Conservation (phyloP, 2,113 vertebrate genomes). For the Connochaetes taurinus region DNA sequence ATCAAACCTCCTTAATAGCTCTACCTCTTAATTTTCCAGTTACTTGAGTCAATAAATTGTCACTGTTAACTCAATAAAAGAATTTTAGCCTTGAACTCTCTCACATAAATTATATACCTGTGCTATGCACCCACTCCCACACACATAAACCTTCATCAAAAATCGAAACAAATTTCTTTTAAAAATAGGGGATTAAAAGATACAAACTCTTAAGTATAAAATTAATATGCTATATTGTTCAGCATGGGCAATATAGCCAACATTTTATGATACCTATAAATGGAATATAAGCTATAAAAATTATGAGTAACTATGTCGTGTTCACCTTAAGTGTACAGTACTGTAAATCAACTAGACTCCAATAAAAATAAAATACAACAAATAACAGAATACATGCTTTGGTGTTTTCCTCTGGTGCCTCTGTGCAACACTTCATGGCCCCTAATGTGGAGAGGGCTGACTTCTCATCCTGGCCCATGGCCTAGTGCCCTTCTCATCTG, state of each 20-base stretch:
- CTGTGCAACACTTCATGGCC: neutral
- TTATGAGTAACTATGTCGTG: neutral
- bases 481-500: neutral
- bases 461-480: neutral
- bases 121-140: neutral
- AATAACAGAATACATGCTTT: neutral
- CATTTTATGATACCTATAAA: neutral
- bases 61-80: neutral
- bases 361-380: neutral
- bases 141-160: neutral
- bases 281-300: neutral
- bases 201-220: neutral
- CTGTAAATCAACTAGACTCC: neutral
- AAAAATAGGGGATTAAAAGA: neutral
- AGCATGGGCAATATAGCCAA: neutral
- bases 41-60: neutral
- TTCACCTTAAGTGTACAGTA: neutral
- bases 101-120: neutral
- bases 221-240: neutral
- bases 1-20: neutral
- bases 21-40: neutral
- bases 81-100: neutral
- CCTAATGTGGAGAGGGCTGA: neutral
- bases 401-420: neutral
- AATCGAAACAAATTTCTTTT: neutral